Evolutionary conservation across 2,888 invertebrate species (phyloP), one percentile per base, ranked within the genome.

Genomic region (Leuctra nigra): DNA sequence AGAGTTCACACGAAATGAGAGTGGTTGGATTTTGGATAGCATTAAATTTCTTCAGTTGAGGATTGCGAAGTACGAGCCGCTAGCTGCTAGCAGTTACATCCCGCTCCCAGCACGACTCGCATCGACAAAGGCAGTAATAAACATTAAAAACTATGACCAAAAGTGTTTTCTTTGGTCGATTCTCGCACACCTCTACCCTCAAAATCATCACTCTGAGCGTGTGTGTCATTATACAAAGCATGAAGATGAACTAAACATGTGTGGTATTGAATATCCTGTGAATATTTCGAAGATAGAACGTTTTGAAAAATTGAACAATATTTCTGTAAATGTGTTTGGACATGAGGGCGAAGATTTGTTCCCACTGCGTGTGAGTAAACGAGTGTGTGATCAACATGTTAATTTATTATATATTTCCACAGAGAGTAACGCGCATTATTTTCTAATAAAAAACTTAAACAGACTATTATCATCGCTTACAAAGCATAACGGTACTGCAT

Each of bases 351-450:
- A 7, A 11, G 29, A 41, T 16, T 18, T 41, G 11, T 41, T 18
- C 20, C 20, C 41, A 18, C 41, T 41, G 11, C 41, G 41, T 6
- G 20, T 41, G 11, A 20, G 16, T 4, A 18, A n/a, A 16, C 16
- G 14, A n/a, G 11, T 11, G 3, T 2, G 16, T 18, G 3, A 18
- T 4, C 41, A 14, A 4, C 41, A 41, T 41, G 41, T 41, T 11
- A 29, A 29, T 29, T 29, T 29, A 29, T 11, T 29, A 7, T 6
- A 7, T 29, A 29, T 29, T 6, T 59, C 55, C 16, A 24, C 50
- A 39, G 50, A 9, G 11, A 33, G n/a, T 20, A 50, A 18, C 23
- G 54, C 52, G 29, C 63, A 65, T 58, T 63, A 55, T 59, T 60
- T 56, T 20, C 59, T 29, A 29, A 29, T 29, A 7, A 29, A 29